Percentiles rank a stretch among this genome's conserved stretches.
Evolutionary conservation across 2,888 invertebrate genomes (phyloP).

Genomic region (Metopia argyrocephala): DNA sequence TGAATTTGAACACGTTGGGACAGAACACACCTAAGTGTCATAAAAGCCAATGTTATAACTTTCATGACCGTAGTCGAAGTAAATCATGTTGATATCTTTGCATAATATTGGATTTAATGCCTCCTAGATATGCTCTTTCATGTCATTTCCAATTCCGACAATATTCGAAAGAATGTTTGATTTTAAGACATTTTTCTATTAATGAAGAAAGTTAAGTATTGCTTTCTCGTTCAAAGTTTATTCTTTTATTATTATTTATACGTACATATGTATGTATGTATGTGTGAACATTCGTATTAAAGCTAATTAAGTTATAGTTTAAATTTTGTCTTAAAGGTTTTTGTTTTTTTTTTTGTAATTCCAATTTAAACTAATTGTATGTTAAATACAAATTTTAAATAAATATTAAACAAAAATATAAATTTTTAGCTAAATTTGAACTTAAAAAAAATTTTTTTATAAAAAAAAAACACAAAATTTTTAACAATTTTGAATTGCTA

Average conservation of each 20-base stretch:
- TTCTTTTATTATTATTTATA: not conserved
- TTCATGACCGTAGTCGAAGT: no score
- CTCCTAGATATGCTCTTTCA: no score
- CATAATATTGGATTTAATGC: no score
- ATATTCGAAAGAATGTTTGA: no score
- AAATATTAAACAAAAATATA: constrained; percentile 27
- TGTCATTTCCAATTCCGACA: no score
- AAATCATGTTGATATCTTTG: no score
- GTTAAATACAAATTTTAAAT: constrained; percentile 11
- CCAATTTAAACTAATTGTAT: constrained; percentile 23
- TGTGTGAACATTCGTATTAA: not conserved
- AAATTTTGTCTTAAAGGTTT: not conserved
- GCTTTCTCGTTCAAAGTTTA: constrained; percentile 19
- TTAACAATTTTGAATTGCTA: constrained; percentile 37
- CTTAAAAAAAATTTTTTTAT: constrained; percentile 25
- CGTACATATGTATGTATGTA: no score
- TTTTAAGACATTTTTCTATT: not conserved
- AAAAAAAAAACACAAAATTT: constrained; percentile 18
- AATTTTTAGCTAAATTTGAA: constrained; percentile 50
- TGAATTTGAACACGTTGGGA: no score
- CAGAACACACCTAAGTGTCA: no score
- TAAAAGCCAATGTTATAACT: no score
- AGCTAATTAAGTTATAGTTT: constrained; percentile 7
- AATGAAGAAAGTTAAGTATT: constrained; percentile 23
- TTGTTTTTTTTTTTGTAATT: constrained; percentile 11